phyloP scores from a whole-genome alignment of 2,113 vertebrate genomes.

The Mixornis gularis region DNA sequence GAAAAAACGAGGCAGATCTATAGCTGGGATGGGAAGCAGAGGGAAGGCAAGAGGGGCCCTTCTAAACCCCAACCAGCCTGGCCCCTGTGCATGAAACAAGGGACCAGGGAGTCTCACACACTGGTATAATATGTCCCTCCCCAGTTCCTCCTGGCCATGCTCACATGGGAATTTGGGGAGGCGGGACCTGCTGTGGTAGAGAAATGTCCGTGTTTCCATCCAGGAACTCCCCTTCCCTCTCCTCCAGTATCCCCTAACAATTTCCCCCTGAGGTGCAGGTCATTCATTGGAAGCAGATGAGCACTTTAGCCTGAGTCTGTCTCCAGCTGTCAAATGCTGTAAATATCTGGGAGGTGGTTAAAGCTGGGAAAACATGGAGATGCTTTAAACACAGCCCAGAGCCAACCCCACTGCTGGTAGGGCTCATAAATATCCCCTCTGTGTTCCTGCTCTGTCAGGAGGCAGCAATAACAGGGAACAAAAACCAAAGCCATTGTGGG shows the following conservation, averaged over 20 bases:
- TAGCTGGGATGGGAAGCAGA: not conserved
- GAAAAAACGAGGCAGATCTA: not conserved
- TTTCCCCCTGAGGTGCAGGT: not conserved
- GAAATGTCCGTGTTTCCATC: not conserved
- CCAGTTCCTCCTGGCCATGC: not conserved
- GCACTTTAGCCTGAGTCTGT: not conserved
- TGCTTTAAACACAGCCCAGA: conserved; percentile 28
- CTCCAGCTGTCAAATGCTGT: conserved; percentile 23
- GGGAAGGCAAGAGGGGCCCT: not conserved
- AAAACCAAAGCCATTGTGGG: not conserved
- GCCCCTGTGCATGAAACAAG: accelerated
- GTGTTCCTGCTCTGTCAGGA: not conserved
- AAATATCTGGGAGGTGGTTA: conserved; percentile 26
- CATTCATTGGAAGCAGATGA: not conserved
- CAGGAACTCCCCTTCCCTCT: not conserved
- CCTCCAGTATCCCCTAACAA: not conserved
- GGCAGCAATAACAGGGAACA: not conserved
- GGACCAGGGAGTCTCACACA: not conserved
- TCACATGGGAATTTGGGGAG: not conserved
- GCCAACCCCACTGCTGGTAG: not conserved
- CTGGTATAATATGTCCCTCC: not conserved
- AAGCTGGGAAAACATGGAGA: not conserved
- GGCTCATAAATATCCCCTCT: conserved; percentile 35
- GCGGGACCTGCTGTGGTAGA: not conserved
- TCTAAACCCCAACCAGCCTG: not conserved